Percentiles rank a stretch among this genome's conserved stretches.
Evolutionary conservation across 2,113 vertebrate genomes (phyloP).

Genomic region (Siniperca chuatsi): DNA sequence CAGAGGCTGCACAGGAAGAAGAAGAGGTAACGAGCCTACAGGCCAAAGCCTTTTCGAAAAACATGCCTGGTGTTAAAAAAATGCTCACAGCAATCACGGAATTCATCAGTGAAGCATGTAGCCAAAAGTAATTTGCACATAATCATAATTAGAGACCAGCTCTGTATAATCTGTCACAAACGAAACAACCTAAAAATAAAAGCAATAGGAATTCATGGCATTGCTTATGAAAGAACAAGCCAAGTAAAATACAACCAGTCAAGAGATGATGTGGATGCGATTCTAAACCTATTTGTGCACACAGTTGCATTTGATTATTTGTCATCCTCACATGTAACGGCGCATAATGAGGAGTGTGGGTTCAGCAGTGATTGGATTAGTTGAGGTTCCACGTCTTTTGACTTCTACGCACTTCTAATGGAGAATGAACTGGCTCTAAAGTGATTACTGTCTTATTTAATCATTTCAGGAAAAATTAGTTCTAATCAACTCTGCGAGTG

Average conservation of each 20-base stretch:
- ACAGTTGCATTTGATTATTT: constrained; percentile 55
- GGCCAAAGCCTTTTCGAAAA: constrained; percentile 30
- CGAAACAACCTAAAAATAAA: constrained; percentile 52
- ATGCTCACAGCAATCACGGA: constrained; percentile 1
- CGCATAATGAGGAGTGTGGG: constrained; percentile 62
- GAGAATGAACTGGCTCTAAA: constrained; percentile 68
- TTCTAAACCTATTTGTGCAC: constrained; percentile 35
- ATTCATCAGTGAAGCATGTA: constrained; percentile 24
- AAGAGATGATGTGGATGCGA: not conserved
- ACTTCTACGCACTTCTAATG: constrained; percentile 57
- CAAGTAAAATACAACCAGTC: constrained; percentile 17
- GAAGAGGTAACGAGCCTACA: constrained; percentile 32
- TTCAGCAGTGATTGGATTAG: constrained; percentile 64
- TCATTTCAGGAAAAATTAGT: constrained; percentile 70
- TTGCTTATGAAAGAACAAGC: constrained; percentile 36
- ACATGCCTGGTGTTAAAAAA: constrained; percentile 1
- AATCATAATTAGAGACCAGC: constrained; percentile 41
- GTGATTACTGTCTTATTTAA: constrained; percentile 77
- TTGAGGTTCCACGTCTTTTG: constrained; percentile 62
- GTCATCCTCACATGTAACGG: constrained; percentile 40
- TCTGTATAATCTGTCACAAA: constrained; percentile 38
- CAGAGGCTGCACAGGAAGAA: constrained; percentile 24
- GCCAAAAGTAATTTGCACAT: constrained; percentile 25
- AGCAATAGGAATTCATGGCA: constrained; percentile 1
- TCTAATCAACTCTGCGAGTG: constrained; percentile 73